Conservation (phyloP, 2,797 vertebrate genomes). For the Gymnothorax reevesii region DNA sequence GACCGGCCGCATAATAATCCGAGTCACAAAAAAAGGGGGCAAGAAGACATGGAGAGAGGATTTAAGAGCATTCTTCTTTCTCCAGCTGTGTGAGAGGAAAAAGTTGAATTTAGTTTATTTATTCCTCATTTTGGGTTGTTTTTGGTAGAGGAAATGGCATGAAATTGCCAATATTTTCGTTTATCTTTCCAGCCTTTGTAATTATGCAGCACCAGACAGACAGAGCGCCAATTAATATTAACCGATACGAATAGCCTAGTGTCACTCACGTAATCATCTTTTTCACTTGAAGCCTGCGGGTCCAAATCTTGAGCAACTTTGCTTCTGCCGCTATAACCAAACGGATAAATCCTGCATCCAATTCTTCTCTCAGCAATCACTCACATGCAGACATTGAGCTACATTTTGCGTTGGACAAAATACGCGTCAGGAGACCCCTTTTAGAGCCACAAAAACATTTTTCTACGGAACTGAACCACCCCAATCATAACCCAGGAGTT, state of each 20-base stretch:
- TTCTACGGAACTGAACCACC: background rate
- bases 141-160: background rate
- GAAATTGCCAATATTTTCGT: background rate
- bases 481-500: background rate
- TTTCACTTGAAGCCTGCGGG: background rate
- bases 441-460: background rate
- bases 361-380: background rate
- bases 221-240: background rate
- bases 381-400: background rate
- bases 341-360: background rate
- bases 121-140: background rate
- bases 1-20: background rate
- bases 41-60: background rate
- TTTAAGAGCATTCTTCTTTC: background rate
- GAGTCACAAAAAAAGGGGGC: background rate
- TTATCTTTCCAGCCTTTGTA: background rate
- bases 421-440: background rate
- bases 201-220: background rate
- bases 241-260: background rate
- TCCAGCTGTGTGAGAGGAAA: background rate
- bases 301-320: no score
- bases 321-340: background rate
- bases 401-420: background rate
- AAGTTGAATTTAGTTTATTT: background rate
- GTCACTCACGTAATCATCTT: background rate